Evolutionary conservation across 2,113 vertebrate genomes (phyloP).

Genomic region (Struthidea cinerea): DNA sequence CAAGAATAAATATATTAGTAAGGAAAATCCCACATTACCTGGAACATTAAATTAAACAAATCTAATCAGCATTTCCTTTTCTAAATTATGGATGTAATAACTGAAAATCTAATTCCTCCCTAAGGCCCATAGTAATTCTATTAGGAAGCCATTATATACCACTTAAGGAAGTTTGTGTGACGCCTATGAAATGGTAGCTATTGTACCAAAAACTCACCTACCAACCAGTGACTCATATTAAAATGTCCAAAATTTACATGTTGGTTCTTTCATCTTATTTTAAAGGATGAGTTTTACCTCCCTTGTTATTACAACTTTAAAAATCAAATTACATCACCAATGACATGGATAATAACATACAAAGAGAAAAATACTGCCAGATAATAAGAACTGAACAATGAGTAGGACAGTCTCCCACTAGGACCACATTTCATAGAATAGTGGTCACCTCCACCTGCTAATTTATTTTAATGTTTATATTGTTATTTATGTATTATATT

Average conservation of each 20-base stretch:
- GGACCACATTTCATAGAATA: background rate
- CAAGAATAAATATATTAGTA: background rate
- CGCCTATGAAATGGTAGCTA: background rate
- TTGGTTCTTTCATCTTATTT: background rate
- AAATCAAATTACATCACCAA: background rate
- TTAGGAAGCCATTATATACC: background rate
- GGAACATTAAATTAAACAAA: slow-evolving; percentile 1
- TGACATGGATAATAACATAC: background rate
- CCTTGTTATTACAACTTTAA: background rate
- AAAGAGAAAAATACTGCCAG: background rate
- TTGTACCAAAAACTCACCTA: background rate
- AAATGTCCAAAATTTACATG: background rate
- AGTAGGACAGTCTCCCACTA: background rate
- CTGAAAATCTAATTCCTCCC: slow-evolving; percentile 1
- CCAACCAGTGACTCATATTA: background rate
- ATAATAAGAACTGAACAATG: background rate
- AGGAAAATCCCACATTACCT: slow-evolving; percentile 6
- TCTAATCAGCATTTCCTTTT: slow-evolving; percentile 4
- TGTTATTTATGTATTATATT: background rate
- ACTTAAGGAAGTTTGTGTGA: background rate
- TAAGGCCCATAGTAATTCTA: background rate
- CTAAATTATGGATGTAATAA: background rate
- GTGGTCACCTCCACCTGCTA: background rate
- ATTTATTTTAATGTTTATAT: background rate
- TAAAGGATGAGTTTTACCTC: background rate